Evolutionary conservation across 1,140 invertebrate genomes (phyloP).

Genomic region (Teleopsis dalmanni): DNA sequence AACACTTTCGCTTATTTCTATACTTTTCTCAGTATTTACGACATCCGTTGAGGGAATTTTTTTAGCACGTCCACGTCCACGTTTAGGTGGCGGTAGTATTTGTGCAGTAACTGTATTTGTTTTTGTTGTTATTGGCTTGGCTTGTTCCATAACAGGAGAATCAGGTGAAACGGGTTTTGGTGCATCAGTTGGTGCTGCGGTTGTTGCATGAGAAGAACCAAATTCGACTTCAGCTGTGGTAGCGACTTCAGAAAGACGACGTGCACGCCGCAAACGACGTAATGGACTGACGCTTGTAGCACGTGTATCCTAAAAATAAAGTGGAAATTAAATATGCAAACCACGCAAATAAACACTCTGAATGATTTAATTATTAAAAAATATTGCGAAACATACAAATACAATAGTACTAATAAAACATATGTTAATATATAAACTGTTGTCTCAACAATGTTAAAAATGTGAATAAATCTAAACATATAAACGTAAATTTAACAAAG

Average conservation of each 20-base stretch:
- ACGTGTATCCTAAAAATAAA: conserved; percentile 17
- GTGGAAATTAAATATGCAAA: too few relatives aligned
- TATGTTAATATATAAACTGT: too few relatives aligned
- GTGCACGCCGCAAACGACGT: conserved; percentile 29
- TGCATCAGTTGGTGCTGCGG: conserved; percentile 1
- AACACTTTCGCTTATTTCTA: not conserved
- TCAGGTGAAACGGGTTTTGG: conserved; percentile 1
- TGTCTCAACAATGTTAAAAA: too few relatives aligned
- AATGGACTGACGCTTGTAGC: conserved; percentile 5
- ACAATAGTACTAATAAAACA: not conserved
- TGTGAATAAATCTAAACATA: too few relatives aligned
- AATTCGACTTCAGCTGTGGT: not conserved
- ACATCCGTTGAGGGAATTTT: conserved; percentile 18
- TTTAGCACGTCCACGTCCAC: conserved; percentile 35
- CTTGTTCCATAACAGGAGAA: conserved; percentile 1
- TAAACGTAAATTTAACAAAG: too few relatives aligned
- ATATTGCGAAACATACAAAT: not conserved
- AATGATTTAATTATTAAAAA: not conserved
- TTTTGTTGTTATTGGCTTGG: not conserved
- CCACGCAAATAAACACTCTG: not conserved
- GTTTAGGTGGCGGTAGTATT: conserved; percentile 19
- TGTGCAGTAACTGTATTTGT: not conserved
- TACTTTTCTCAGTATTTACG: not conserved
- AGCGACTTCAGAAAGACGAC: conserved; percentile 8
- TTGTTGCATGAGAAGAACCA: not conserved